Evolutionary conservation across 2,888 invertebrate species (phyloP).

Genomic region (Meteorus colon): DNA sequence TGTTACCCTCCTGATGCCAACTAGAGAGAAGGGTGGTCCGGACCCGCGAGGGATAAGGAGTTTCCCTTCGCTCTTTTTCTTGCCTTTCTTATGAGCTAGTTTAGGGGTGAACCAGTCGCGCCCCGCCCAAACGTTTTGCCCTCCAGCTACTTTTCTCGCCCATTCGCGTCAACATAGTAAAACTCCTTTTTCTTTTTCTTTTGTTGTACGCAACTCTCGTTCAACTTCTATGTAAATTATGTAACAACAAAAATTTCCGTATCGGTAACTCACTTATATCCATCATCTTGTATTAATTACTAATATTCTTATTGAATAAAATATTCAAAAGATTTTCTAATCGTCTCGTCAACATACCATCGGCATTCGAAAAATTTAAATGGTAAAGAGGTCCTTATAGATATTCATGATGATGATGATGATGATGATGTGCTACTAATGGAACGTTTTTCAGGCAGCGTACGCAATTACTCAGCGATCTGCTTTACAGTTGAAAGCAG

Average conservation of each 20-base stretch:
- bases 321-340: neutral
- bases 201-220: slow-evolving; percentile 40
- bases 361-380: neutral
- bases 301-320: neutral
- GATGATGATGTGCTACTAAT: slow-evolving; percentile 1
- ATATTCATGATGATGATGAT: neutral
- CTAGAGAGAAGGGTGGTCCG: slow-evolving; percentile 57
- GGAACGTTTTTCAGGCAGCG: slow-evolving; percentile 28
- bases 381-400: neutral
- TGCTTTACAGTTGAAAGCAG: slow-evolving; percentile 8
- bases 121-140: slow-evolving; percentile 63
- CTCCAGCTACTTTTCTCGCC: slow-evolving; percentile 54
- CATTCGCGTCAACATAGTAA: slow-evolving; percentile 45
- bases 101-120: slow-evolving; percentile 66
- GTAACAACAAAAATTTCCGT: neutral
- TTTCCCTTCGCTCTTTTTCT: slow-evolving; percentile 50
- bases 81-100: slow-evolving; percentile 64
- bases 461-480: slow-evolving; percentile 36
- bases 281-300: neutral
- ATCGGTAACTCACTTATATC: neutral
- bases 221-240: slow-evolving; percentile 29
- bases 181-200: slow-evolving; percentile 46
- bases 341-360: neutral
- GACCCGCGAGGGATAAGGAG: slow-evolving; percentile 47
- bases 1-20: slow-evolving; percentile 68